Percentiles rank a stretch among this genome's conserved stretches.
These are phyloP conservation scores for Macrobrachium nipponense DNA, from an alignment of 1,140 invertebrate species.

Conservation along the genomic window DNA sequence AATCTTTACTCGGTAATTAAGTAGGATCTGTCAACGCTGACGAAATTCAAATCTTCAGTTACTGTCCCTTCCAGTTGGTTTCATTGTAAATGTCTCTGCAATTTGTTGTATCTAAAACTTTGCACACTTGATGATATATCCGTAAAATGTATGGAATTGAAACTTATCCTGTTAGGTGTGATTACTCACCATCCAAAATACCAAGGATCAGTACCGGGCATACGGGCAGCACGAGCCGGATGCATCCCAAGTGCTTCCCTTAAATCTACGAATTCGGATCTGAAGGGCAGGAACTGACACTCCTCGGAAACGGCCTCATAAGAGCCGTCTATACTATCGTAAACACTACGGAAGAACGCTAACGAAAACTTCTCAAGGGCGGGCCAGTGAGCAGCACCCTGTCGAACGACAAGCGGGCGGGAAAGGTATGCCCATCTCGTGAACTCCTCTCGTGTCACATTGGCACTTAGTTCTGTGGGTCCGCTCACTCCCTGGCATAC, in stretches of 20 bases:
- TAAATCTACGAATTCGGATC: conserved; percentile 70
- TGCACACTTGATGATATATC: not conserved
- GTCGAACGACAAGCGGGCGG: conserved; percentile 83
- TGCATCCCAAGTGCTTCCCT: conserved; percentile 68
- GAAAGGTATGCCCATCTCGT: conserved; percentile 79
- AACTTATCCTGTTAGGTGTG: not conserved
- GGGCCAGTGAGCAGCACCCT: conserved; percentile 74
- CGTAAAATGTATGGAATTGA: too few relatives aligned
- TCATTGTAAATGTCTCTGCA: too few relatives aligned
- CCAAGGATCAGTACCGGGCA: conserved; percentile 69
- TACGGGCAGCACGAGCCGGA: conserved; percentile 66
- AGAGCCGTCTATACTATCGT: conserved; percentile 63
- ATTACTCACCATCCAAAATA: conserved; percentile 73
- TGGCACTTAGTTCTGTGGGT: conserved; percentile 72
- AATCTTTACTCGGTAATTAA: too few relatives aligned
- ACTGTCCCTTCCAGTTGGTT: too few relatives aligned
- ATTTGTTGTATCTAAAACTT: not conserved
- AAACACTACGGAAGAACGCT: conserved; percentile 70
- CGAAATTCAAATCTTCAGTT: too few relatives aligned
- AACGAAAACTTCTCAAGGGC: conserved; percentile 68
- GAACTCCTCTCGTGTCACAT: conserved; percentile 77
- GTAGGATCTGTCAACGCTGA: too few relatives aligned
- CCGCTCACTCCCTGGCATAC: conserved; percentile 74
- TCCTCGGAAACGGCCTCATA: conserved; percentile 65
- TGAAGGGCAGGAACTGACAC: conserved; percentile 73